These are phyloP conservation scores for Hydrotaea cyrtoneurina DNA, from an alignment of 2,888 invertebrate species.

Conservation along the genomic window DNA sequence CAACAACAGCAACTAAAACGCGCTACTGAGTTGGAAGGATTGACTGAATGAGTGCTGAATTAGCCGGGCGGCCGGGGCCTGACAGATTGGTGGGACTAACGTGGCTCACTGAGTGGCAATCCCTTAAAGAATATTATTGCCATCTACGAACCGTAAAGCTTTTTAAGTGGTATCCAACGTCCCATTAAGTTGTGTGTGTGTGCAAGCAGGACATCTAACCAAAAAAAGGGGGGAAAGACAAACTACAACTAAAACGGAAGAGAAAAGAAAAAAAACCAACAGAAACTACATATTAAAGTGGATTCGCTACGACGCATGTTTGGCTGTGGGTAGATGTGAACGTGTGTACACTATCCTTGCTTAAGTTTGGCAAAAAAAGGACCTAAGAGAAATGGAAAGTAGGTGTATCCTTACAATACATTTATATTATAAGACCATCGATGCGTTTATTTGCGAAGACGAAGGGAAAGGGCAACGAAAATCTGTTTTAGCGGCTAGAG, in stretches of 20 bases:
- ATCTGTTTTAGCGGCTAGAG: background rate
- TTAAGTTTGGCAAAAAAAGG: background rate
- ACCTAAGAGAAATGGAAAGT: background rate
- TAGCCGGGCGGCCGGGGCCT: background rate
- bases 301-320: background rate
- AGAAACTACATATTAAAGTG: background rate
- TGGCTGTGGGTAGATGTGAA: background rate
- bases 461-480: background rate
- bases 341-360: background rate
- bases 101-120: background rate
- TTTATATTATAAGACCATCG: background rate
- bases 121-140: slow-evolving; percentile 1
- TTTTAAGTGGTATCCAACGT: slow-evolving; percentile 20
- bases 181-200: slow-evolving; percentile 4
- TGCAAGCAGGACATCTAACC: slow-evolving; percentile 1
- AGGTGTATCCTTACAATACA: background rate
- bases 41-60: slow-evolving; percentile 1
- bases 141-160: background rate
- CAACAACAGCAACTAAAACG: background rate
- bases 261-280: background rate
- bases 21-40: background rate
- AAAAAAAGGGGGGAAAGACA: background rate
- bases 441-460: background rate
- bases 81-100: slow-evolving; percentile 4
- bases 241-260: background rate